Percentiles rank a stretch among this genome's conserved stretches.
These are phyloP conservation scores for Coenobita brevimanus DNA, from an alignment of 1,140 invertebrate species.

Conservation along the genomic window DNA sequence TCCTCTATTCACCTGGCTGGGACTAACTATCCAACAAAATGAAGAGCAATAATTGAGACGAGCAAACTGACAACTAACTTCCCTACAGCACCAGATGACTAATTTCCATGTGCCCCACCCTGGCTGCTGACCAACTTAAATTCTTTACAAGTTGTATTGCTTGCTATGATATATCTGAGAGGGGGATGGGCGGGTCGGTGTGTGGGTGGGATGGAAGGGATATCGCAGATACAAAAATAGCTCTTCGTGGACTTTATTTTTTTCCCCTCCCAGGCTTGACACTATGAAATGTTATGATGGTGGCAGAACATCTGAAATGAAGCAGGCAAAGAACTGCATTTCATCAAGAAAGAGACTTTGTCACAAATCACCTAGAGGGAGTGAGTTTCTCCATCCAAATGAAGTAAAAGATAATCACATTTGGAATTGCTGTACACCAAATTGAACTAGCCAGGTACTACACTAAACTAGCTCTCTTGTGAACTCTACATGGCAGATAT, in stretches of 20 bases:
- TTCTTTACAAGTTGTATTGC: slow-evolving; percentile 17
- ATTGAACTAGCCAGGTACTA: background rate
- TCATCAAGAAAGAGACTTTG: too few species aligned
- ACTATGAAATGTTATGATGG: slow-evolving; percentile 6
- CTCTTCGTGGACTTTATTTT: slow-evolving; percentile 35
- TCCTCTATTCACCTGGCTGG: background rate
- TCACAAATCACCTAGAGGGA: too few species aligned
- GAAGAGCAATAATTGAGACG: too few species aligned
- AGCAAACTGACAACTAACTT: too few species aligned
- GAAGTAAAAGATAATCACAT: too few species aligned
- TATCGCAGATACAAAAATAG: slow-evolving; percentile 43
- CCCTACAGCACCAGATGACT: slow-evolving; percentile 15
- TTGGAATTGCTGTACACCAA: too few species aligned
- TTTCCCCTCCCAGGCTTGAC: slow-evolving; percentile 39
- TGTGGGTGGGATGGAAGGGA: too few species aligned
- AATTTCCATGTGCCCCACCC: background rate
- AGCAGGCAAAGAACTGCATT: too few species aligned
- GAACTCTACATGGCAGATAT: slow-evolving; percentile 8
- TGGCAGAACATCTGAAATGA: too few species aligned
- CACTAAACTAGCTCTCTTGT: background rate
- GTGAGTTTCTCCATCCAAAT: too few species aligned
- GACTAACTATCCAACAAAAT: too few species aligned
- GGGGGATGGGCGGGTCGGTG: slow-evolving; percentile 27
- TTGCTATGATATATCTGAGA: slow-evolving; percentile 18
- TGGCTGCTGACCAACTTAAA: background rate